phyloP scores from a whole-genome alignment of 2,888 invertebrate species.

The Melolontha melolontha region DNA sequence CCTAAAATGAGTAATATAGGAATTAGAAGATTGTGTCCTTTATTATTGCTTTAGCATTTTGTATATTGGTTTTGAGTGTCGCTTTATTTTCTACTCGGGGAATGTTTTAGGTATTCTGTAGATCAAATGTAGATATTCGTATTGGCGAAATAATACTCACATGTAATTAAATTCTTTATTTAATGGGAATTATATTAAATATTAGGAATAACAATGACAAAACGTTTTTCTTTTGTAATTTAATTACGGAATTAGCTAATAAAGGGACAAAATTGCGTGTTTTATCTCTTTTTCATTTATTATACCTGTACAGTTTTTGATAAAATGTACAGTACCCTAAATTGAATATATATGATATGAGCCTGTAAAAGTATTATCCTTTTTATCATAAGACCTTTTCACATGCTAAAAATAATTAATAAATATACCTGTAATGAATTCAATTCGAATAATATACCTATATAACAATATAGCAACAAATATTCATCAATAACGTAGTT shows the following conservation, averaged over 20 bases:
- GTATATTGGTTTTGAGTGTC: no score
- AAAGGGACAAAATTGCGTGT: constrained; percentile 49
- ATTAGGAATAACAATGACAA: constrained; percentile 54
- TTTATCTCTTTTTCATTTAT: constrained; percentile 35
- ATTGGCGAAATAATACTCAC: constrained; percentile 5
- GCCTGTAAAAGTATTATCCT: constrained; percentile 49
- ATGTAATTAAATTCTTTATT: constrained; percentile 53
- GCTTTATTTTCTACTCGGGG: no score
- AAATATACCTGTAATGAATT: constrained; percentile 53
- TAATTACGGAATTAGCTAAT: constrained; percentile 52
- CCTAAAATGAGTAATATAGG: no score
- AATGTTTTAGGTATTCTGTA: no score
- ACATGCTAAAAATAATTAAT: constrained; percentile 50
- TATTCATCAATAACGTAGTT: constrained; percentile 50
- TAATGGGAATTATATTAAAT: constrained; percentile 54
- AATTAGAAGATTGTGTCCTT: no score
- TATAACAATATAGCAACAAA: constrained; percentile 64
- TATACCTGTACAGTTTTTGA: constrained; percentile 43
- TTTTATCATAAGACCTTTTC: constrained; percentile 52
- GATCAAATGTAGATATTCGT: no score
- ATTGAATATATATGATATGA: constrained; percentile 49
- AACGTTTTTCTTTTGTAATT: constrained; percentile 48
- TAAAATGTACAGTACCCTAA: constrained; percentile 43
- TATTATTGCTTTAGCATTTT: no score
- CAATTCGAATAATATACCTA: constrained; percentile 50